Base-by-base conservation (phyloP, 2,888 invertebrate species). In the Rapana venosa region DNA sequence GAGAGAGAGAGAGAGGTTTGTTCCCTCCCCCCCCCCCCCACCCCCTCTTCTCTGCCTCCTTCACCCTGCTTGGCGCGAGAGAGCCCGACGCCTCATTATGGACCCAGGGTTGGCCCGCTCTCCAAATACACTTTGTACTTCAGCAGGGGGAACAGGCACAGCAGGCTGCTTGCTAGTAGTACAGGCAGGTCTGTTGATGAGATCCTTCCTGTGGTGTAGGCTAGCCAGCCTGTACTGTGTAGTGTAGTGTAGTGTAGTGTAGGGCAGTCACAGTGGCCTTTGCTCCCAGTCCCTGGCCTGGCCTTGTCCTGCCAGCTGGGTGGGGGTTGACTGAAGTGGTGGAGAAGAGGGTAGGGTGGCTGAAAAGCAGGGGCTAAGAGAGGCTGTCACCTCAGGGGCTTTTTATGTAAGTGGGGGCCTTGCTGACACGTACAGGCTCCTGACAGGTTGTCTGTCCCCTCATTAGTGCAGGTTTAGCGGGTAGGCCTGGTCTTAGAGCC, bases 71-170 rank as follows among this genome's bases (percentile, higher is more conserved):
- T 83, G 47, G 13, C 1, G 8, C 20, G 20, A 32, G 30, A 15
- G 20, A 2, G 86, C 66, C 30, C 35, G 86, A 66, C 86, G 86
- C 66, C 86, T 86, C 86, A 66, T 86, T 86, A 66, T 66, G 22
- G 86, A 6, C 61, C n/a, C 61, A 20, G 61, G 36, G 20, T 35
- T 35, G 86, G 36, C 35, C 70, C 87, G 87, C 87, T 87, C 87
- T 70, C 26, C 87, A 87, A 87, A 87, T 70, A 87, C 87, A 70
- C 87, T 61, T 70, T 87, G 87, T 87, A 87, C 87, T 87, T 87
- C 66, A 84, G 66, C 26, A 47, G 47, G 47, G 47, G 47, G 4
- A 47, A 8, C 47, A 47, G 47, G 8, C 47, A 47, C 47, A 47
- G 47, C 47, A 47, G 47, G 47, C 47, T 5, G 47, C 8, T 8